A percentile compares a stretch with the other conserved stretches of the same genome.
Evolutionary conservation across 2,113 vertebrate genomes (phyloP).

Genomic region (Cnemophilus loriae): DNA sequence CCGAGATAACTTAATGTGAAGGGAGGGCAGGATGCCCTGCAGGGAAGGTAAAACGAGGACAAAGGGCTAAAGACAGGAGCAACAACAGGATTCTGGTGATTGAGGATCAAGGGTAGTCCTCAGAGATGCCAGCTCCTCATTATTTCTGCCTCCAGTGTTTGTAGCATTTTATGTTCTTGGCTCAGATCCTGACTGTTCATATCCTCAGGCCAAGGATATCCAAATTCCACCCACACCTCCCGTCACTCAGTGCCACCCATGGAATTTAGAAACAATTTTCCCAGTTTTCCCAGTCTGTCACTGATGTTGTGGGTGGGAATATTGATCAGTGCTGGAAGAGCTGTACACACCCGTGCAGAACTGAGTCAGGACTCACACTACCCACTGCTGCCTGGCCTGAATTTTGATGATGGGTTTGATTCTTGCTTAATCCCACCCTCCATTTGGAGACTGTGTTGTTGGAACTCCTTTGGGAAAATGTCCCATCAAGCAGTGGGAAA

Average conservation of each 20-base stretch:
- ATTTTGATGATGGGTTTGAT: not conserved
- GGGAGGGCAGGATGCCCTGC: not conserved
- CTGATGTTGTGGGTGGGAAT: not conserved
- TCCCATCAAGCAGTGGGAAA: not conserved
- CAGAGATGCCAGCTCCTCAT: not conserved
- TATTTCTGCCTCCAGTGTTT: not conserved
- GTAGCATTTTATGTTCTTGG: not conserved
- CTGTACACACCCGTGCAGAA: rapidly evolving
- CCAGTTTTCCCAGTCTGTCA: rapidly evolving
- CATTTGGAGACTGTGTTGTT: not conserved
- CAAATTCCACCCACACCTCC: not conserved
- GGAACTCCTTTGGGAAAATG: not conserved
- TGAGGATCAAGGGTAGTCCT: not conserved
- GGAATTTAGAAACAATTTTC: not conserved
- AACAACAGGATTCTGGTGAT: not conserved
- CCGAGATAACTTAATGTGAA: not conserved
- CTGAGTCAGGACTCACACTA: not conserved
- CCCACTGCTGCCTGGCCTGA: not conserved
- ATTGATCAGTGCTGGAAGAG: not conserved
- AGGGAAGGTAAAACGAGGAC: not conserved
- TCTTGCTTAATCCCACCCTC: not conserved
- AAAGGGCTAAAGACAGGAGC: not conserved
- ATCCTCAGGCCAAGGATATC: not conserved
- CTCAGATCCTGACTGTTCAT: rapidly evolving
- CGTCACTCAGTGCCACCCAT: rapidly evolving